Base-by-base conservation (phyloP, 2,797 vertebrate species). In the Falco peregrinus region DNA sequence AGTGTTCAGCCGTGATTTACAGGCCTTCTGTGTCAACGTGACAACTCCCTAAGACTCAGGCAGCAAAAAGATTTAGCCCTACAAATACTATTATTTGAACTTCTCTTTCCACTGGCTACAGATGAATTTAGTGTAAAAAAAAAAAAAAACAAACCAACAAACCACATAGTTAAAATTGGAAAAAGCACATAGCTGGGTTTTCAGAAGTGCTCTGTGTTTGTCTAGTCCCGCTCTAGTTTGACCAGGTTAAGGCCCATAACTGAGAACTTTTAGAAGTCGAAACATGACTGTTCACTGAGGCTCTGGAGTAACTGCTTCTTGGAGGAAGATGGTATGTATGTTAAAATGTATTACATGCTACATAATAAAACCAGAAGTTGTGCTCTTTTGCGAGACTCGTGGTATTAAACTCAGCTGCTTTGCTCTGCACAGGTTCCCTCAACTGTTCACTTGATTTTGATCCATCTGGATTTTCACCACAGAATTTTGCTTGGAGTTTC, bases 401-500 rank as follows among this genome's bases (percentile, higher is more conserved):
- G 83, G 85, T 43, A 73, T 37, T 63, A 83, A 56, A 92, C 63
- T 96, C 92, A 70, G 84, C 92, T 95, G 82, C 39, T 89, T 67
- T 91, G 77, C 60, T 67, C 93, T 77, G 84, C 67, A 78, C 77
- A 88, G 95, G 93, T 92, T 97, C 37, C 76, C 70, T 54, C 84
- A 59, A 93, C 84, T 78, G 74, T 47, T 90, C 91, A 29, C 63
- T 95, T 94, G 94, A 73, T 82, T 90, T 91, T 11, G 5, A 82
- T 93, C 82, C 94, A 93, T 94, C 89, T 94, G 93, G 76, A 97
- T 91, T 90, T 93, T 88, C 56, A 96, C 87, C 89, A 82, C 79
- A 88, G 63, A 94, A 79, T 76, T 91, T 90, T 92, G 82, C 96
- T 96, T 89, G 67, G 84, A 96, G 84, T 78, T 92, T 91, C 56